Conservation (phyloP, 2,113 vertebrate species). For the Potamarius usumacintae region DNA sequence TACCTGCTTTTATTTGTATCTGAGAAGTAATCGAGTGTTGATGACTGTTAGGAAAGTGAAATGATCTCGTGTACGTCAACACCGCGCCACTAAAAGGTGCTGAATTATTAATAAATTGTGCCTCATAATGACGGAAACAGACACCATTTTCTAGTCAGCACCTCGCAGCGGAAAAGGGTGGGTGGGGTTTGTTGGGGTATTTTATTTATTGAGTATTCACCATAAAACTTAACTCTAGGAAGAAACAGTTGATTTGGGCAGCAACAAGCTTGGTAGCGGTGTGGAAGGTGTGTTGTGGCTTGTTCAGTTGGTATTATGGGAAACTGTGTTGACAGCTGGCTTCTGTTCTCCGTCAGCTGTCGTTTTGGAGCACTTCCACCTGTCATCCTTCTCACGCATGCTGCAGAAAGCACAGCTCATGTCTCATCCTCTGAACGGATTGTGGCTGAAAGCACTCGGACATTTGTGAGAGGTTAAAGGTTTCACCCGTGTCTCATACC, state of each 20-base stretch:
- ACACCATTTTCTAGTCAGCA: neutral
- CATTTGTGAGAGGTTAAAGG: neutral
- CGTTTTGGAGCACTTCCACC: slow-evolving; percentile 3
- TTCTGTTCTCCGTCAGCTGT: slow-evolving; percentile 37
- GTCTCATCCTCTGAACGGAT: neutral
- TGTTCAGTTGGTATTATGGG: neutral
- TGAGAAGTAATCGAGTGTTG: too few relatives aligned
- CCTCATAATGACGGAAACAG: neutral
- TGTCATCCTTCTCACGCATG: neutral
- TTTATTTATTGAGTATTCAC: neutral
- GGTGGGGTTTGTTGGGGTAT: too few relatives aligned
- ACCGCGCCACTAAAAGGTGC: neutral
- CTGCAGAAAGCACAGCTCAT: neutral
- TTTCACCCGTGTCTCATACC: neutral
- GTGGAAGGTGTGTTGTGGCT: neutral
- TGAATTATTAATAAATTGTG: neutral
- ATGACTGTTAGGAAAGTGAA: neutral
- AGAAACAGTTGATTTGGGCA: neutral
- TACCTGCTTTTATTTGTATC: too few relatives aligned
- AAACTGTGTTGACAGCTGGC: slow-evolving; percentile 20
- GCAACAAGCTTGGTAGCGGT: neutral
- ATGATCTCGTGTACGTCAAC: neutral
- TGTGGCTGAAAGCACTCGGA: neutral
- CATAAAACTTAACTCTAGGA: neutral
- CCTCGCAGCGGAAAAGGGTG: neutral